A percentile compares a stretch with the other conserved stretches of the same genome.
phyloP scores from a whole-genome alignment of 2,888 invertebrate species.

The Drosophila atripex region DNA sequence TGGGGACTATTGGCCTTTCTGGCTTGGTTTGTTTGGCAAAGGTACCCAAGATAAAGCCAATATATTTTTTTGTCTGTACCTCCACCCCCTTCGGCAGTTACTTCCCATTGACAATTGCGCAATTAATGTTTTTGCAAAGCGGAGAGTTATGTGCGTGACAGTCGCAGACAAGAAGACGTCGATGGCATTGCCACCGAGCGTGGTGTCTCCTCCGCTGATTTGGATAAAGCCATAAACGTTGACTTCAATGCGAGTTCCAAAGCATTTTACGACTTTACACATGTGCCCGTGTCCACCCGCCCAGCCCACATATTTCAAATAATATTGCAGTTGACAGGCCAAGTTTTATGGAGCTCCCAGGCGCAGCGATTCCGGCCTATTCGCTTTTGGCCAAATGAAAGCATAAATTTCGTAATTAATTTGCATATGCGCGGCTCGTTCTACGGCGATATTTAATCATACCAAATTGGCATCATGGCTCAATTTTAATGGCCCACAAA shows the following conservation, averaged over 20 bases:
- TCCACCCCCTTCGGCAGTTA: neutral
- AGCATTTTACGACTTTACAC: constrained; percentile 73
- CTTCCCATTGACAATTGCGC: constrained; percentile 65
- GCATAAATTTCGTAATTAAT: constrained; percentile 79
- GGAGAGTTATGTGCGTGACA: constrained; percentile 74
- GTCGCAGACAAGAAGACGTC: constrained; percentile 55
- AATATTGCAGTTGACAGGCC: constrained; percentile 46
- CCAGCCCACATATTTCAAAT: neutral
- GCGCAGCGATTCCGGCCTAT: constrained; percentile 23
- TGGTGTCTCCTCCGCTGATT: constrained; percentile 29
- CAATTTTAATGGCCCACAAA: constrained; percentile 64
- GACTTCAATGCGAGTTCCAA: constrained; percentile 55
- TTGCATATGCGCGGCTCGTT: constrained; percentile 59
- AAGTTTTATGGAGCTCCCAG: constrained; percentile 64
- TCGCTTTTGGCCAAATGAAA: constrained; percentile 54
- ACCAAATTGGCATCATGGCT: constrained; percentile 75
- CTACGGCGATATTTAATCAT: constrained; percentile 41
- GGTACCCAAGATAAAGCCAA: no score
- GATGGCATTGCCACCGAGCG: constrained; percentile 40
- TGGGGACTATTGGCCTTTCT: no score
- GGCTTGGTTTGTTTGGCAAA: neutral
- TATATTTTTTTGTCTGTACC: neutral
- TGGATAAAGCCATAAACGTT: constrained; percentile 72
- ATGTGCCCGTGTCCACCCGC: constrained; percentile 50
- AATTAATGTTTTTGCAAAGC: constrained; percentile 66